Evolutionary conservation across 2,888 invertebrate genomes (phyloP).

Genomic region (Caenorhabditis plicata): DNA sequence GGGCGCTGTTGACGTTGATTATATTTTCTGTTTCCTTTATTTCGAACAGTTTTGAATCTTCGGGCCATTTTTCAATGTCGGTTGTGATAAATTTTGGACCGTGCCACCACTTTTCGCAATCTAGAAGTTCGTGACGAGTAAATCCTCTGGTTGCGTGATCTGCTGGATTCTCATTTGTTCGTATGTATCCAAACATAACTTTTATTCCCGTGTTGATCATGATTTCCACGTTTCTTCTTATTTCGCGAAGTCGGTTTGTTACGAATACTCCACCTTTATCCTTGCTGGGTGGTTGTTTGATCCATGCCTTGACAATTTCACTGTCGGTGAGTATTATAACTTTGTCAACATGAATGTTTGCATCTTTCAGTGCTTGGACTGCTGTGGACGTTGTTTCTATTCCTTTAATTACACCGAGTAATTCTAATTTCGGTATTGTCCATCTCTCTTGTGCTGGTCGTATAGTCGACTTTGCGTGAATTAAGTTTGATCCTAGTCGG

Average conservation of each 20-base stretch:
- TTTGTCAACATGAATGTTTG: too few relatives aligned
- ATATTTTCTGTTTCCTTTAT: too few relatives aligned
- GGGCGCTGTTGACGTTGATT: too few relatives aligned
- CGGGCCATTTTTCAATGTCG: not conserved
- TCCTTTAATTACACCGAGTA: slow-evolving; percentile 12
- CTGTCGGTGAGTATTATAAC: not conserved
- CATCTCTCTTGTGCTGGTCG: slow-evolving; percentile 1
- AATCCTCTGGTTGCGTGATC: slow-evolving; percentile 52
- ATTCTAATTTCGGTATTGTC: slow-evolving; percentile 17
- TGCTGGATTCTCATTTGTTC: slow-evolving; percentile 52
- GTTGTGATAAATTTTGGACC: slow-evolving; percentile 34
- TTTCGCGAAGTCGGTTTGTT: not conserved
- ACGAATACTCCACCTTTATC: not conserved
- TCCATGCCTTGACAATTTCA: not conserved
- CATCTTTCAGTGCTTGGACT: not conserved
- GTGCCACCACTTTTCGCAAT: slow-evolving; percentile 48
- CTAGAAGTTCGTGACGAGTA: slow-evolving; percentile 12
- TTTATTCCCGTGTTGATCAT: not conserved
- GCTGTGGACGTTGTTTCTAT: slow-evolving; percentile 1
- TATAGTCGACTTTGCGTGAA: not conserved
- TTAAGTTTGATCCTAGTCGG: not conserved
- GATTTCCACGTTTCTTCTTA: not conserved
- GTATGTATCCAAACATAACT: slow-evolving; percentile 47
- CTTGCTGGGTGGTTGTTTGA: not conserved
- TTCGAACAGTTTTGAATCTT: too few relatives aligned